Conservation (phyloP, 2,113 vertebrate genomes). For the Thunnus thynnus region DNA sequence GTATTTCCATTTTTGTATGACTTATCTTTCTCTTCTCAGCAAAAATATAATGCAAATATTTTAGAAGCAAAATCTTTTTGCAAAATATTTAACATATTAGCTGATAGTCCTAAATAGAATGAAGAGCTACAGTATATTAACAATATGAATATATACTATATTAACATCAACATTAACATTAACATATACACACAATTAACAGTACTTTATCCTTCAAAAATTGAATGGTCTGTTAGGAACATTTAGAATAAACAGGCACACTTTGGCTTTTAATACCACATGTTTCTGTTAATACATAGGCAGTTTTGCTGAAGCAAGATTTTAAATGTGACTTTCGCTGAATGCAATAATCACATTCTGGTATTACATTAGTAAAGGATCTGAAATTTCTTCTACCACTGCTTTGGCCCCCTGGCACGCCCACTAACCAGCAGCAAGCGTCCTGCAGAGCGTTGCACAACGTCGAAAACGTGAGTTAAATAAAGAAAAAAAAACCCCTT, state of each 20-base stretch:
- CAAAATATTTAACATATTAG: background rate
- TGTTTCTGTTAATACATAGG: background rate
- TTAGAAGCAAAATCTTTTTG: background rate
- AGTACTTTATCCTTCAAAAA: background rate
- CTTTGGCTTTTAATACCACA: background rate
- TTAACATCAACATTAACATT: too few species aligned
- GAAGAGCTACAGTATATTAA: background rate
- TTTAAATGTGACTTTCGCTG: background rate
- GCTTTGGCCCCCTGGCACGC: background rate
- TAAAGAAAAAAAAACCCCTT: background rate
- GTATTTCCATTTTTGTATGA: background rate
- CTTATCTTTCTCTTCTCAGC: background rate
- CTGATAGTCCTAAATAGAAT: too few species aligned
- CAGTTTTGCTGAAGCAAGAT: too few species aligned
- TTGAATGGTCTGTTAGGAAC: background rate
- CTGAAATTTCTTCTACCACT: background rate
- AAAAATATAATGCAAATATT: background rate
- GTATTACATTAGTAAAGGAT: background rate
- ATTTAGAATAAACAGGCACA: too few species aligned
- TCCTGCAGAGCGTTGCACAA: slow-evolving; percentile 13
- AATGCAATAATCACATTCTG: background rate
- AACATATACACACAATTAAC: too few species aligned
- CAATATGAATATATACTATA: too few species aligned
- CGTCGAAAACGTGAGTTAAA: background rate
- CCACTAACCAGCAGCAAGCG: background rate